Base-by-base conservation (phyloP, 2,113 vertebrate species). In the Sander lucioperca region DNA sequence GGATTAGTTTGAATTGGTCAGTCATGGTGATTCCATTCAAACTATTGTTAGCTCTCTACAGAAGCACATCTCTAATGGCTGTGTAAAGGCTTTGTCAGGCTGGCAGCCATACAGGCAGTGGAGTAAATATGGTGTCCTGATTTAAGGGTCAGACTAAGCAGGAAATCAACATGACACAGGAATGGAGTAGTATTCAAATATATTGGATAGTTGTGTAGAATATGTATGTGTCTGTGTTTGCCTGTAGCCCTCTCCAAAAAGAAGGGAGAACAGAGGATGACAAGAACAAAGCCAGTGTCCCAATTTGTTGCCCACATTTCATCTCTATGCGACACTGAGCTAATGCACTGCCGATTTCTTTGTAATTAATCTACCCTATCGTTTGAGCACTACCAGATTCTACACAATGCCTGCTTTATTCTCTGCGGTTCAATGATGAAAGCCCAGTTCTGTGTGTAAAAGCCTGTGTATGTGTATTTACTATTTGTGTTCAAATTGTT, bases 141-240 rank as follows among this genome's bases (percentile, higher is more conserved):
- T 89, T 83, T 85, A 86, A 79, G 77, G 59, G 80, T 85, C 66
- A 90, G 76, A 45, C 65, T 33, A 71, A 84, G 86, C 89, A 87
- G 78, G 82, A 94, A 94, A 93, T 93, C 84, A 74, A 86, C 78
- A 77, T 83, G 91, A 93, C 91, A 88, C 53, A 67, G 59, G 82
- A 88, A 86, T 82, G 61, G 78, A 86, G 79, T 10, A 63, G 56
- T 54, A 73, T 88, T 90, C 81, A 88, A 87, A 86, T 75, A 82
- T 67, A 81, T 45, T 59, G 69, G 79, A 54, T 67, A 33, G 73
- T 84, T 62, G 12, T 62, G 59, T 61, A 74, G 47, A 61, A 39
- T 47, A 27, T 59, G 27, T 30, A 6, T 30, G 54, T 53, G 47
- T 48, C 33, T 62, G 18, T 76, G 62, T 36, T 23, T 48, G 67